Percentiles rank a stretch among this genome's conserved stretches.
phyloP scores from a whole-genome alignment of 2,113 vertebrate genomes.

The Semnornis frantzii region DNA sequence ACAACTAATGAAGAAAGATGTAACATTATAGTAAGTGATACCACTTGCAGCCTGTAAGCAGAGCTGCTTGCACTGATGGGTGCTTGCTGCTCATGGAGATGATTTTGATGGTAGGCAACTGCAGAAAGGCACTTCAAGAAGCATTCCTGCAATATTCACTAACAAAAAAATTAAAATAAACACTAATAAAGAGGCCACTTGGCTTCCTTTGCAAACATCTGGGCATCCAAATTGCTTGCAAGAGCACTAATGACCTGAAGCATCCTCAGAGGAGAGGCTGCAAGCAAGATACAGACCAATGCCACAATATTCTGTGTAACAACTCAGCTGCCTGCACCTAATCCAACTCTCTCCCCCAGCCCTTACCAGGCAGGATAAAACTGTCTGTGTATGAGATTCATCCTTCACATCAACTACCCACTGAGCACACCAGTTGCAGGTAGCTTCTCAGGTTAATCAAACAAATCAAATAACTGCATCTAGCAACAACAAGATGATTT shows the following conservation, averaged over 20 bases:
- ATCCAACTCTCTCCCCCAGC: background rate
- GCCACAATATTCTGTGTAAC: background rate
- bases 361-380: background rate
- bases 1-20: background rate
- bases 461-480: constrained; percentile 51
- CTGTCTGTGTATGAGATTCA: background rate
- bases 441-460: constrained; percentile 47
- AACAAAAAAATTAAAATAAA: background rate
- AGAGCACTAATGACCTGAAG: background rate
- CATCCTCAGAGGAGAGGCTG: rapidly evolving
- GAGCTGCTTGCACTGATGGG: background rate
- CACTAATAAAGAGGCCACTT: background rate
- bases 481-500: constrained; percentile 6
- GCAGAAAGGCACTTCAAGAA: background rate
- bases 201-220: background rate
- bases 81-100: background rate
- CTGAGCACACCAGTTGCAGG: constrained; percentile 32
- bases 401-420: constrained; percentile 11
- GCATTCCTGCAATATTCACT: background rate
- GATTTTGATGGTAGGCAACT: background rate
- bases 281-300: background rate
- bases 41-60: background rate
- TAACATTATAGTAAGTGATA: background rate
- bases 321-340: background rate
- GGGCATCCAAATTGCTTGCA: background rate